A percentile compares a stretch with the other conserved stretches of the same genome.
Evolutionary conservation across 2,888 invertebrate genomes (phyloP).

Genomic region (Aplocera efformata): DNA sequence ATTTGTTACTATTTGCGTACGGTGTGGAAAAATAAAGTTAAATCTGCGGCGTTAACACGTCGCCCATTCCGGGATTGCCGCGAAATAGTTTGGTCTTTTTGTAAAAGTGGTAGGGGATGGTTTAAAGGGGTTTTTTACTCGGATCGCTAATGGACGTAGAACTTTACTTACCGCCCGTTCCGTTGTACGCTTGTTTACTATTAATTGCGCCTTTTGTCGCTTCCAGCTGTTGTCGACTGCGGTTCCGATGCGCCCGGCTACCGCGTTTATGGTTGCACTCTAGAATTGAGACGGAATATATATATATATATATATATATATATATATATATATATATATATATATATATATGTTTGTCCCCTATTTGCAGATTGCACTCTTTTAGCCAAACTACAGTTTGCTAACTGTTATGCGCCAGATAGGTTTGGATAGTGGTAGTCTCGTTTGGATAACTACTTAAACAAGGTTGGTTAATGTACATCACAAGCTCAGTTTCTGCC

Average conservation of each 20-base stretch:
- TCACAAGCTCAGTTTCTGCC: constrained; percentile 14
- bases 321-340: too few species aligned
- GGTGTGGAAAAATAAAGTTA: constrained; percentile 54
- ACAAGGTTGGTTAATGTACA: constrained; percentile 20
- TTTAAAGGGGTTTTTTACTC: constrained; percentile 48
- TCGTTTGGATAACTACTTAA: constrained; percentile 12
- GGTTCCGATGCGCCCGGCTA: constrained; percentile 37
- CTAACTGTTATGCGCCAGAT: constrained; percentile 1
- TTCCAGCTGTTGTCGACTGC: constrained; percentile 51
- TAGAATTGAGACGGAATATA: constrained; percentile 33
- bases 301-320: too few species aligned
- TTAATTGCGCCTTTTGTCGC: constrained; percentile 74
- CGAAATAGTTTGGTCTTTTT: constrained; percentile 62
- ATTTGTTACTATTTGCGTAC: constrained; percentile 36
- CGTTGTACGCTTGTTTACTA: constrained; percentile 62
- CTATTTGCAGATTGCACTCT: constrained; percentile 28
- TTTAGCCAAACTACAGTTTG: constrained; percentile 24
- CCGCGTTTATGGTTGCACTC: constrained; percentile 42
- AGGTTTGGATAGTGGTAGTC: background rate
- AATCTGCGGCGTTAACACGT: constrained; percentile 64
- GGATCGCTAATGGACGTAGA: constrained; percentile 58
- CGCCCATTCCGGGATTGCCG: constrained; percentile 51
- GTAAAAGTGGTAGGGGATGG: constrained; percentile 40
- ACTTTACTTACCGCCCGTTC: constrained; percentile 55
- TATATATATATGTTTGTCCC: too few species aligned